phyloP scores from a whole-genome alignment of 2,888 invertebrate genomes.

The Pachymerium ferrugineum region DNA sequence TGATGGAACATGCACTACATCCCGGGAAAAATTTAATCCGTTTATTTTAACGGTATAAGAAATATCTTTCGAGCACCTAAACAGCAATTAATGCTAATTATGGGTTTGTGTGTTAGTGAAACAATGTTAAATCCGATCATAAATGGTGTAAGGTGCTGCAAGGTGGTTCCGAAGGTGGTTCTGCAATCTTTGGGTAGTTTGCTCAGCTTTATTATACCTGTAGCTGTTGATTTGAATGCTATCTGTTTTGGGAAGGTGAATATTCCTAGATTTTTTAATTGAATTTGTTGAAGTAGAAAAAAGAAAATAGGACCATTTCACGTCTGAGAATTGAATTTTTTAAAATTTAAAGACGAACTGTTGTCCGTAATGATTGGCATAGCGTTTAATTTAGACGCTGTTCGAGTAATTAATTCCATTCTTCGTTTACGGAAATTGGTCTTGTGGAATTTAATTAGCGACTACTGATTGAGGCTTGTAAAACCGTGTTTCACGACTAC shows the following conservation, averaged over 20 bases:
- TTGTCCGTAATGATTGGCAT: not conserved
- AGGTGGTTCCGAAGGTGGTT: not conserved
- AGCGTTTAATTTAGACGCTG: not conserved
- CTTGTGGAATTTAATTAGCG: not conserved
- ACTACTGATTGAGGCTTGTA: constrained; percentile 17
- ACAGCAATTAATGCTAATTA: not conserved
- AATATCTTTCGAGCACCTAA: too few species aligned
- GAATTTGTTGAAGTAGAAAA: too few species aligned
- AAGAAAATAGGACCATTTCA: too few species aligned
- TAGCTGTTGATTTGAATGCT: constrained; percentile 5
- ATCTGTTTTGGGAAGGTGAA: too few species aligned
- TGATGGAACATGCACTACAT: too few species aligned
- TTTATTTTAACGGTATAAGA: too few species aligned
- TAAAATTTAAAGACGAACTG: too few species aligned
- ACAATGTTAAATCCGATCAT: not conserved
- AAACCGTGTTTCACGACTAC: too few species aligned
- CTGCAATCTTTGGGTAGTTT: not conserved
- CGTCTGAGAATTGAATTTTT: too few species aligned
- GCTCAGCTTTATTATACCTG: not conserved
- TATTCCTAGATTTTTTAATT: too few species aligned
- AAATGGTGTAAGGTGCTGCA: not conserved
- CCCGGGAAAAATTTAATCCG: too few species aligned
- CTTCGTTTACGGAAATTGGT: not conserved
- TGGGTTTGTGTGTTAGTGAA: not conserved
- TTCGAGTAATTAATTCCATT: not conserved